Conservation (phyloP, 2,888 invertebrate genomes). For the Apamea epomidion region DNA sequence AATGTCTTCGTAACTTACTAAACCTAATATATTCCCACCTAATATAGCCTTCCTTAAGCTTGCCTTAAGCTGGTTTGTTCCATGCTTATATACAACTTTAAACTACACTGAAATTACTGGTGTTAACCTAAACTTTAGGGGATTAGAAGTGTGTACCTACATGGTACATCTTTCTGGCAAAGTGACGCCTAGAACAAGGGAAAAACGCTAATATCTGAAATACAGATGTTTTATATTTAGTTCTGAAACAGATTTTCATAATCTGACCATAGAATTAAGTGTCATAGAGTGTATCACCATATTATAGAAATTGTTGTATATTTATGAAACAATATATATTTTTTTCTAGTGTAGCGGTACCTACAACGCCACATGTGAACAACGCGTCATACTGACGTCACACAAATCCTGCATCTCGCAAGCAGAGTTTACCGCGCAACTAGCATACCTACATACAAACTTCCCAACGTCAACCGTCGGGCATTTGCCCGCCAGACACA, state of each 20-base stretch:
- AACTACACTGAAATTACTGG: constrained; percentile 17
- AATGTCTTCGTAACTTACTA: neutral
- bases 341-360: no score
- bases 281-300: neutral
- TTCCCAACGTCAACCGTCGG: no score
- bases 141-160: neutral
- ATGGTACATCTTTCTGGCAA: neutral
- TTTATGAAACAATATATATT: neutral
- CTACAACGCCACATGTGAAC: no score
- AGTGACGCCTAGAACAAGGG: neutral
- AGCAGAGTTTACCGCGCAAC: no score
- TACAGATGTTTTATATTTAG: neutral
- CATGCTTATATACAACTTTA: constrained; percentile 10
- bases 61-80: neutral
- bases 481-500: no score
- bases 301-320: neutral
- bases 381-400: no score
- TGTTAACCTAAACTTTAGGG: constrained; percentile 5
- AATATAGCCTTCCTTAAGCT: neutral
- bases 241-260: neutral
- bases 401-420: no score
- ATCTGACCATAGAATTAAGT: neutral
- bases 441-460: no score
- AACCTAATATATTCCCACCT: no score
- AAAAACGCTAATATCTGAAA: neutral